Evolutionary conservation across 2,888 invertebrate species (phyloP), one percentile per base, ranked within the genome.

Genomic region (Zaprionus lineosus): DNA sequence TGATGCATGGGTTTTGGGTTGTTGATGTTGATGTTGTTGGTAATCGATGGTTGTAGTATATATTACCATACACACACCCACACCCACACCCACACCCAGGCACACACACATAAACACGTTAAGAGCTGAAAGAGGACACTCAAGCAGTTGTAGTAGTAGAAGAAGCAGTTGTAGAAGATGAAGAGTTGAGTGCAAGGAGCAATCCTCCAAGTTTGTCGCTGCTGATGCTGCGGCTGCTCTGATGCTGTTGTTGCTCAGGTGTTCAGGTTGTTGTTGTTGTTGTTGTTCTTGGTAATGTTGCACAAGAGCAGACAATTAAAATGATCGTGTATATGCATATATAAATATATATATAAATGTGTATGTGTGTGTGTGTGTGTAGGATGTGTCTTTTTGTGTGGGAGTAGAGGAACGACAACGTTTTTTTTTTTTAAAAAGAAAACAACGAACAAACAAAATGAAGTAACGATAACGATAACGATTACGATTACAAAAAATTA

Each of bases 351-450:
- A n/a, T n/a, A n/a, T n/a, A n/a, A n/a, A n/a, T n/a, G n/a, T n/a
- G n/a, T n/a, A n/a, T n/a, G n/a, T n/a, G n/a, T n/a, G n/a, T n/a
- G n/a, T n/a, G n/a, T n/a, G n/a, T n/a, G n/a, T n/a, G n/a, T n/a
- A n/a, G n/a, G n/a, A n/a, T n/a, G n/a, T n/a, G n/a, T n/a, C n/a
- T n/a, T n/a, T n/a, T n/a, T n/a, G n/a, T n/a, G n/a, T n/a, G n/a
- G n/a, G n/a, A n/a, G n/a, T n/a, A n/a, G n/a, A n/a, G n/a, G n/a
- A 63, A 67, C 67, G 63, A 57, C 55, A 67, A 57, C 50, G 18
- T 11, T n/a, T n/a, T n/a, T n/a, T n/a, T n/a, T n/a, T n/a, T n/a
- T n/a, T n/a, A n/a, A n/a, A n/a, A n/a, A 11, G 4, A 29, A 29
- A 12, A 29, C 29, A 29, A 11, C 26, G 26, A 26, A 33, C 37